phyloP scores from a whole-genome alignment of 1,140 invertebrate genomes.

The Drosophila melanica region DNA sequence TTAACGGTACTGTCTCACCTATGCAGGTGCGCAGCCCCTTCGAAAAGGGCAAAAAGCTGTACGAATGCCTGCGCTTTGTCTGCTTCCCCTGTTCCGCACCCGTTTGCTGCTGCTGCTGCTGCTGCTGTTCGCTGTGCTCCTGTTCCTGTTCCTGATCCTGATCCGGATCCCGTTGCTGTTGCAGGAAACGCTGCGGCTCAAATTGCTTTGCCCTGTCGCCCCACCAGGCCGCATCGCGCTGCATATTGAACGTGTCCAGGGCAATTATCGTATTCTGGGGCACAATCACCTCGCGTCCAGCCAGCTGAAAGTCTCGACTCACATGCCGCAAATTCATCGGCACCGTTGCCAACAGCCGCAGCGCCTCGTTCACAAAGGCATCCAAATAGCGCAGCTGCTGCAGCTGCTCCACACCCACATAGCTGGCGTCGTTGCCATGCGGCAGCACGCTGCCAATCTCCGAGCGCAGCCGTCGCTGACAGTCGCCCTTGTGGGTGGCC shows the following conservation, averaged over 20 bases:
- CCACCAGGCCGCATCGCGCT: slow-evolving; percentile 71
- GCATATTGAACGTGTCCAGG: slow-evolving; percentile 78
- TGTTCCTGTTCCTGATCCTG: slow-evolving; percentile 4
- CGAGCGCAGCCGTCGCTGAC: slow-evolving; percentile 61
- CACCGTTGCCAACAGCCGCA: slow-evolving; percentile 74
- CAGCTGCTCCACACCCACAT: slow-evolving; percentile 67
- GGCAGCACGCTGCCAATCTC: slow-evolving; percentile 64
- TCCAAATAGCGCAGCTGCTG: slow-evolving; percentile 73
- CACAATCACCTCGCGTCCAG: slow-evolving; percentile 53
- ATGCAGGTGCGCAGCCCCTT: slow-evolving; percentile 89
- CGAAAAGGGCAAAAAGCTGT: slow-evolving; percentile 90
- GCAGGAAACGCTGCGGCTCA: slow-evolving; percentile 90
- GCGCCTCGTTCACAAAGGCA: slow-evolving; percentile 71
- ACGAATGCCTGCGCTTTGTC: slow-evolving; percentile 85
- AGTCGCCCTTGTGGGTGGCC: slow-evolving; percentile 65
- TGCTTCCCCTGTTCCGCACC: neutral
- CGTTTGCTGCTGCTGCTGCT: slow-evolving; percentile 10
- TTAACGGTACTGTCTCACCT: slow-evolving; percentile 75
- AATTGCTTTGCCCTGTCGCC: slow-evolving; percentile 88
- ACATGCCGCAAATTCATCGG: slow-evolving; percentile 80
- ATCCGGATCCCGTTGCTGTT: slow-evolving; percentile 32
- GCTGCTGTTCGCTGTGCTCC: neutral
- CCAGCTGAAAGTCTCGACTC: slow-evolving; percentile 66
- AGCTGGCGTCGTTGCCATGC: slow-evolving; percentile 38
- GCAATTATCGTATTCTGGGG: slow-evolving; percentile 74